Evolutionary conservation across 2,888 invertebrate genomes (phyloP).

Genomic region (Aleiodes testaceus): DNA sequence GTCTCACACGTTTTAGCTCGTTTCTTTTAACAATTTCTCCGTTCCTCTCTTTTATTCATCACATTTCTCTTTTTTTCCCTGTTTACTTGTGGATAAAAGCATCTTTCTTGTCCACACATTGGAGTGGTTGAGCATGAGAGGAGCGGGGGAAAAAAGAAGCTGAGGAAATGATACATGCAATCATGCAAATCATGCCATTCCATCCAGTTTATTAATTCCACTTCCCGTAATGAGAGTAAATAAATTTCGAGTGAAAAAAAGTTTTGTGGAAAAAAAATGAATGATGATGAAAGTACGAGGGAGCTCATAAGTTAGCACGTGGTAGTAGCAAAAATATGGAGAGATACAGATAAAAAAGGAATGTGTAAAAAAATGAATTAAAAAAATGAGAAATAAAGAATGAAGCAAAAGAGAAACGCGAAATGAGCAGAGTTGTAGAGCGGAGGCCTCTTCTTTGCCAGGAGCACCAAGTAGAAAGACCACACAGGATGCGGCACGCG

Average conservation of each 20-base stretch:
- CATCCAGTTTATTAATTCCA: constrained; percentile 32
- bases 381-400: constrained; percentile 36
- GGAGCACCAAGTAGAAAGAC: constrained; percentile 70
- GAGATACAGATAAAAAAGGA: constrained; percentile 35
- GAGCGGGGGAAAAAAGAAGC: constrained; percentile 22
- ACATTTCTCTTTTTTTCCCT: constrained; percentile 8
- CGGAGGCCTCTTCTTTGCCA: constrained; percentile 48
- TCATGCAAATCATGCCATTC: constrained; percentile 31
- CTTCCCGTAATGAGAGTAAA: constrained; percentile 12
- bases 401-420: constrained; percentile 40
- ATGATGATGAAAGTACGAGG: constrained; percentile 43
- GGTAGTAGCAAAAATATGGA: constrained; percentile 56
- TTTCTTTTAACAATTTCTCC: constrained; percentile 32
- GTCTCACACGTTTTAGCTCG: constrained; percentile 53
- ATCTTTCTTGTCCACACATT: constrained; percentile 18
- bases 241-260: constrained; percentile 47
- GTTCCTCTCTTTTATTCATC: constrained; percentile 27
- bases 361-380: constrained; percentile 21
- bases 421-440: constrained; percentile 46
- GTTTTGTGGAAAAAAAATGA: constrained; percentile 47
- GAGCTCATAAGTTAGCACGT: constrained; percentile 72
- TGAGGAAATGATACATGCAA: constrained; percentile 16
- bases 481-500: constrained; percentile 86
- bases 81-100: constrained; percentile 18
- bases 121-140: neutral